Evolutionary conservation across 2,797 vertebrate genomes (phyloP), one percentile per base, ranked within the genome.

Genomic region (Centropyge bicolor): DNA sequence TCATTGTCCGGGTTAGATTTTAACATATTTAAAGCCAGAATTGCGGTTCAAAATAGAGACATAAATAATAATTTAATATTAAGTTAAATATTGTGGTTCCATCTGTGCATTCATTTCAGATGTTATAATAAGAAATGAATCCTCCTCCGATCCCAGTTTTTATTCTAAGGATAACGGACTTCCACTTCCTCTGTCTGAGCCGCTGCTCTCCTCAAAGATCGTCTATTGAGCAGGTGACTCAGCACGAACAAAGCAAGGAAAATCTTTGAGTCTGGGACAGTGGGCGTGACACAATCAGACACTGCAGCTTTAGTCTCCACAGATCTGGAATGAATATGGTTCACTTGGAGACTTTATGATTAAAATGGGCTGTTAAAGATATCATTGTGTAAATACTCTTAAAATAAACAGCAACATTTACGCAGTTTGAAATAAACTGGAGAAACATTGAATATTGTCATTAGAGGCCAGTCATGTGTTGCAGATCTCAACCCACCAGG

Each of bases 111-210:
- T 54, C 0, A 22, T 24, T 52, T 43, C 27, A 16, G 5, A n/a
- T 22, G 10, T 52, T 8, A 17, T 5, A 10, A 11, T 67, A 22
- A 41, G 12, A 10, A 46, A 11, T 45, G 12, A 56, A 57, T n/a
- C 31, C 16, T 48, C 17, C 10, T 17, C 3, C 0, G 1, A 9
- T 0, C 12, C 6, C 8, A 35, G 56, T 78, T 71, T 85, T 87
- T 81, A 87, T 89, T 86, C 73, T 82, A 10, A 82, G 80, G 67
- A 70, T 86, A 88, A 81, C 82, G 82, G 85, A 41, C 24, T 57
- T 67, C 67, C 56, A 36, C 68, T 78, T 74, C 79, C 71, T 74
- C 75, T 1, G 43, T 54, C 54, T 74, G 57, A 62, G 69, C 45
- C 1, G 71, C 82, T 74, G 52, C 57, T 14, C 76, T 48, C 51